phyloP scores from a whole-genome alignment of 1,140 invertebrate species.

The Caenorhabditis elegans region DNA sequence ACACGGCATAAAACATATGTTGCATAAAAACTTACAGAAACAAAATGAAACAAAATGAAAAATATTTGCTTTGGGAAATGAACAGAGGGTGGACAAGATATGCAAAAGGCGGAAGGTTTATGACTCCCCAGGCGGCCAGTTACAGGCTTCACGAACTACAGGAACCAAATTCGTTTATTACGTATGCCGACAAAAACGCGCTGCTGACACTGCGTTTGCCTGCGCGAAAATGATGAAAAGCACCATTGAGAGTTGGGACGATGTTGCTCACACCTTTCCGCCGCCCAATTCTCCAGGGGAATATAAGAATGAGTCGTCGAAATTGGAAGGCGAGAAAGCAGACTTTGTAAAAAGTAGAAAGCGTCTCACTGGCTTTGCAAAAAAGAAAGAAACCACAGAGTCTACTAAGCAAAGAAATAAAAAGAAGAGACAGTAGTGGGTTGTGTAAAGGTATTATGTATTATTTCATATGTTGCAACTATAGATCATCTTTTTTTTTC shows the following conservation, averaged over 20 bases:
- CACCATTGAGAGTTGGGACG: constrained; percentile 19
- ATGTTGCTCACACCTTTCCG: constrained; percentile 17
- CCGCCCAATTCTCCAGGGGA: constrained; percentile 3
- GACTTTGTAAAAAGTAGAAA: constrained; percentile 5
- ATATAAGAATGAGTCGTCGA: constrained; percentile 20
- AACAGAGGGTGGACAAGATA: not conserved
- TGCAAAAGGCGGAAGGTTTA: constrained; percentile 4
- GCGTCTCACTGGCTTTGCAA: not conserved
- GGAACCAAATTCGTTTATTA: constrained; percentile 28
- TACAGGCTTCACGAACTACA: constrained; percentile 9
- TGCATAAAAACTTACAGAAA: no score
- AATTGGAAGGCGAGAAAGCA: constrained; percentile 18
- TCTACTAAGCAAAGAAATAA: not conserved
- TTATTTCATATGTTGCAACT: constrained; percentile 9
- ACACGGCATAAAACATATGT: no score
- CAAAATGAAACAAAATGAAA: constrained; percentile 14
- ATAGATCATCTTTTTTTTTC: not conserved
- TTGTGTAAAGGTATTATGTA: constrained; percentile 5
- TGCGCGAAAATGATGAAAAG: constrained; percentile 14
- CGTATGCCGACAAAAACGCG: constrained; percentile 17
- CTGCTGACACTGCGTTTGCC: not conserved
- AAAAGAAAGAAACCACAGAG: not conserved
- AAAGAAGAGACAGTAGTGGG: not conserved
- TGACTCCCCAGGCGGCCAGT: not conserved
- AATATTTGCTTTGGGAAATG: constrained; percentile 5